Conservation (phyloP, 2,888 invertebrate species). For the Eristalis arbustorum region DNA sequence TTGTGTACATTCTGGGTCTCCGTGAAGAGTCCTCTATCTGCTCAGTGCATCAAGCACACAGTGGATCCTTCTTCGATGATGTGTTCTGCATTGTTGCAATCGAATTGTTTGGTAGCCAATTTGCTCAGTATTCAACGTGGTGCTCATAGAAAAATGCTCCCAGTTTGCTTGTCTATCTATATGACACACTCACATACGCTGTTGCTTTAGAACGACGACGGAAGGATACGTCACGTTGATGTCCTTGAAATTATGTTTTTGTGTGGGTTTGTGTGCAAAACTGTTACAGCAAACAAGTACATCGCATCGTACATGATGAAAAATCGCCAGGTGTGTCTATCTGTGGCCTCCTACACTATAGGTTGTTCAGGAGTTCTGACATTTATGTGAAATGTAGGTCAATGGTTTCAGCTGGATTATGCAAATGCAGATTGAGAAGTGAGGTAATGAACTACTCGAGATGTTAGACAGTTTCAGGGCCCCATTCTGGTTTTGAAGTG, state of each 20-base stretch:
- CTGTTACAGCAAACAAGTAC: conserved; percentile 10
- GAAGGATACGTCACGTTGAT: neutral
- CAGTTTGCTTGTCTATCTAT: conserved; percentile 24
- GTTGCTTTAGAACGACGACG: neutral
- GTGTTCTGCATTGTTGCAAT: conserved; percentile 35
- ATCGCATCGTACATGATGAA: neutral
- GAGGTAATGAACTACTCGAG: neutral
- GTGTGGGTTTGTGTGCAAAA: conserved; percentile 10
- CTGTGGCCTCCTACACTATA: neutral
- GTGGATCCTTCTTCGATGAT: neutral
- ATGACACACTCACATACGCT: conserved; percentile 12
- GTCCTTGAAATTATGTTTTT: conserved; percentile 29
- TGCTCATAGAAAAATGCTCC: conserved; percentile 52
- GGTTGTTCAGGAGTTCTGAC: neutral
- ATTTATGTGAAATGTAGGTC: conserved; percentile 7
- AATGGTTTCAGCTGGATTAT: conserved; percentile 3
- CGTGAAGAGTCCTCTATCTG: conserved; percentile 1
- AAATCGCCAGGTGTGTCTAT: neutral
- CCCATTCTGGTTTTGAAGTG: neutral
- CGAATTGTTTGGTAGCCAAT: conserved; percentile 48
- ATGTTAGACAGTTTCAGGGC: neutral
- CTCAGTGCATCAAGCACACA: conserved; percentile 10
- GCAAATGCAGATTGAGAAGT: neutral
- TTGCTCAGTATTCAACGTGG: conserved; percentile 61
- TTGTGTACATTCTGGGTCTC: conserved; percentile 18